Base-by-base conservation (phyloP, 2,113 vertebrate species). In the Otus sunia region DNA sequence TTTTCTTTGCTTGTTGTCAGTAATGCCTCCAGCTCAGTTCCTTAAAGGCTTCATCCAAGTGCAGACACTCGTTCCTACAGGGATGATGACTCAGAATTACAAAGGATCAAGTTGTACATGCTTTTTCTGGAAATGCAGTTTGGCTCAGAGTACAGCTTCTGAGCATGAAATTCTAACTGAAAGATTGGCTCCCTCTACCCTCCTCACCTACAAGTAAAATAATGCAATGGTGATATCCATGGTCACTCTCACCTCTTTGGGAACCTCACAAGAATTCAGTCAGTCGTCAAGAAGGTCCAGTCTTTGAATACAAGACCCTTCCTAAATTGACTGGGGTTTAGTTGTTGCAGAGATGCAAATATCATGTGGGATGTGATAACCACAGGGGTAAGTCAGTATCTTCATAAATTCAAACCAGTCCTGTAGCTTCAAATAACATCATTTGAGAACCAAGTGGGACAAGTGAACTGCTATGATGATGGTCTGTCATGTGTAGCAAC, bases 21-120 rank as follows among this genome's bases (percentile, higher is more conserved):
- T 64, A 56, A 37, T 49, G 83, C 88, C 95, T 93, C 43, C 86
- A 92, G 92, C 32, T 87, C 68, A 10, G 72, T 29, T 91, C 64
- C 76, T 63, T 91, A 49, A 88, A 72, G 91, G 73, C 69, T 88
- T 94, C 62, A 66, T 76, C 88, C 86, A 72, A 91, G 52, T 22
- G 36, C 79, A 89, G 88, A 86, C 1, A 0, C 37, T 90, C 2
- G 1, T 74, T 84, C 52, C 88, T 87, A 49, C 64, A 55, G 83
- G 76, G 84, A 45, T 94, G 67, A 81, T 89, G 69, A 85, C 63
- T 97, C 95, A 94, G 58, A 77, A 89, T 81, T 63, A 45, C n/a
- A 92, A 64, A 76, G 47, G 67, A 94, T n/a, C 41, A 37, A 68
- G 63, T 12, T 49, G 34, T 32, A 49, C 15, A 29, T 32, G 27